Evolutionary conservation across 2,888 invertebrate species (phyloP).

Genomic region (Drosophila merina): DNA sequence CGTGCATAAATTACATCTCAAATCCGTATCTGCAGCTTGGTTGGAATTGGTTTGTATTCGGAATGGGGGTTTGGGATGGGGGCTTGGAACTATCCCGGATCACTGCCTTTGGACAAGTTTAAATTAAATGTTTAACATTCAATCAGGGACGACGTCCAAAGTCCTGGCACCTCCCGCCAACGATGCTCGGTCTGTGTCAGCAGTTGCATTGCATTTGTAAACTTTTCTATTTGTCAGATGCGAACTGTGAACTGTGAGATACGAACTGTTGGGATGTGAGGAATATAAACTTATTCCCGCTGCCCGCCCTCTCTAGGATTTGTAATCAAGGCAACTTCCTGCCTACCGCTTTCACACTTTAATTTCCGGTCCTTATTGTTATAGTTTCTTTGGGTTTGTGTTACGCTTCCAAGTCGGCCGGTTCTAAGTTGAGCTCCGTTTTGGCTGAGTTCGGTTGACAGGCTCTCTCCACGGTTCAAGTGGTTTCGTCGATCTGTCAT

Average conservation of each 20-base stretch:
- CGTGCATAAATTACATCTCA: conserved; percentile 73
- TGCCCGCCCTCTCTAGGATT: conserved; percentile 34
- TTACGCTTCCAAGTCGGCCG: conserved; percentile 34
- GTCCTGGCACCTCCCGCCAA: conserved; percentile 34
- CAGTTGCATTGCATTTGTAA: conserved; percentile 70
- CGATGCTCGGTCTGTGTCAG: conserved; percentile 32
- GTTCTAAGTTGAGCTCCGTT: conserved; percentile 35
- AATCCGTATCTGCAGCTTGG: conserved; percentile 25
- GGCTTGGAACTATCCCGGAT: background rate
- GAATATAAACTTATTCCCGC: conserved; percentile 22
- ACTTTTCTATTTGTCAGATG: conserved; percentile 67
- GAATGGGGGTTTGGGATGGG: conserved; percentile 29
- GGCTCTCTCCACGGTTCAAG: conserved; percentile 50
- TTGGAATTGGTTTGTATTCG: background rate
- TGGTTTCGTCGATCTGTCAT: conserved; percentile 65
- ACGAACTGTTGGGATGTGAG: conserved; percentile 26
- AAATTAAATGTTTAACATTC: conserved; percentile 78
- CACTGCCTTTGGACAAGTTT: conserved; percentile 63
- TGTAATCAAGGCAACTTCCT: conserved; percentile 78
- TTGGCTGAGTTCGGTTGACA: conserved; percentile 28
- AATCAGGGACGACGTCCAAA: conserved; percentile 61
- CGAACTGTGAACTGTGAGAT: conserved; percentile 41
- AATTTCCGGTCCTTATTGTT: conserved; percentile 78
- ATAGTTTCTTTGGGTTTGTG: conserved; percentile 63
- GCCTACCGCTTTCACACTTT: conserved; percentile 76